These are phyloP conservation scores for Phymorhynchus buccinoides DNA, from an alignment of 1,140 invertebrate genomes.

Conservation along the genomic window DNA sequence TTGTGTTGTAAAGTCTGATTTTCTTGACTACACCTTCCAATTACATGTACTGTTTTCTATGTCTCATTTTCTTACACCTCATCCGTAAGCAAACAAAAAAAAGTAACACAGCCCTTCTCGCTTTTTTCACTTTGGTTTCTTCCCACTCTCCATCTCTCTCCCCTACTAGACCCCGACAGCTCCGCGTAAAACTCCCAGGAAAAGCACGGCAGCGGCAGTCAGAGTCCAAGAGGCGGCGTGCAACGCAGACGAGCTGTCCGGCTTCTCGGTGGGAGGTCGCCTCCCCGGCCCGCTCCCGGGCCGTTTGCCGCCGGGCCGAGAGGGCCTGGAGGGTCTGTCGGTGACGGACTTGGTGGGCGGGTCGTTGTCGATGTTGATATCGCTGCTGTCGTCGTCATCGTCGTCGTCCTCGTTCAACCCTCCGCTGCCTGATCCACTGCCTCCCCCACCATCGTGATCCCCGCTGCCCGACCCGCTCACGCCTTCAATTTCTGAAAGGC, in stretches of 20 bases:
- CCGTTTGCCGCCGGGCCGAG: not conserved
- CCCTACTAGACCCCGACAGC: not conserved
- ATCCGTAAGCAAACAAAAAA: too few species aligned
- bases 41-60: too few species aligned
- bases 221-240: constrained; percentile 11
- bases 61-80: too few species aligned
- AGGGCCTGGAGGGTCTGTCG: constrained; percentile 3
- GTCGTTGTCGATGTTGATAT: constrained; percentile 26
- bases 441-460: constrained; percentile 21
- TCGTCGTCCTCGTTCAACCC: constrained; percentile 21
- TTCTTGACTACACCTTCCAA: too few species aligned
- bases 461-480: constrained; percentile 52
- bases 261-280: not conserved
- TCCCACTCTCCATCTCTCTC: not conserved
- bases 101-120: not conserved
- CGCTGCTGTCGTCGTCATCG: constrained; percentile 26
- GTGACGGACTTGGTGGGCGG: not conserved
- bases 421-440: constrained; percentile 45
- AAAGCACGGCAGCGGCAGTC: not conserved
- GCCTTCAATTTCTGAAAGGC: constrained; percentile 45
- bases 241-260: not conserved
- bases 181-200: not conserved
- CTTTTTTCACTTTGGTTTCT: not conserved
- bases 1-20: too few species aligned
- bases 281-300: not conserved